Conservation (phyloP, 2,797 vertebrate genomes). For the Amniataba percoides region DNA sequence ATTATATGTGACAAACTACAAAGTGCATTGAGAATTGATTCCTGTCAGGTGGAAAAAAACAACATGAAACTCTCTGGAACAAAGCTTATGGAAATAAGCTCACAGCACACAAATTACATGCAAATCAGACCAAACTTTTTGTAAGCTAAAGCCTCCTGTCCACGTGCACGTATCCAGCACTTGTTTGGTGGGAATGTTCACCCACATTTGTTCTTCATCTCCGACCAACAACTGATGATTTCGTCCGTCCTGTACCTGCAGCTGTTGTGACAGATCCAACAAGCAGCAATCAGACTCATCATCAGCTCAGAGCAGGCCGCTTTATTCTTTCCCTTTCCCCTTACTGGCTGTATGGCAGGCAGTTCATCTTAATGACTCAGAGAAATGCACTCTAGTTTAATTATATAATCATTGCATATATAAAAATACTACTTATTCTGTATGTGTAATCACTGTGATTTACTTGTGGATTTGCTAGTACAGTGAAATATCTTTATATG, state of each 20-base stretch:
- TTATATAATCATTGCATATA: not conserved
- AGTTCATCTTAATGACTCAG: not conserved
- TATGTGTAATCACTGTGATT: not conserved
- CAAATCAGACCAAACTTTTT: not conserved
- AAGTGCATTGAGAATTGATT: no score
- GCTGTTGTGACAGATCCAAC: constrained; percentile 53
- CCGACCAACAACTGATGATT: constrained; percentile 46
- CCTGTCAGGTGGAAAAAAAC: no score
- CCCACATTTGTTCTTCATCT: constrained; percentile 39
- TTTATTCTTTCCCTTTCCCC: not conserved
- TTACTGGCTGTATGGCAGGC: not conserved
- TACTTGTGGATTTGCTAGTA: not conserved
- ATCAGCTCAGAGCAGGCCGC: not conserved
- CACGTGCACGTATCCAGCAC: not conserved
- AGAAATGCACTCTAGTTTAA: constrained; percentile 4
- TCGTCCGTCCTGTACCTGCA: constrained; percentile 1
- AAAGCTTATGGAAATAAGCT: not conserved
- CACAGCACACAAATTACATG: not conserved
- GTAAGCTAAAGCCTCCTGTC: not conserved
- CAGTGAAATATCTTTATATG: not conserved
- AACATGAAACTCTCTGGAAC: no score
- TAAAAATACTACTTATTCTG: not conserved
- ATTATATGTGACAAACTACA: no score
- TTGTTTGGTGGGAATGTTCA: not conserved
- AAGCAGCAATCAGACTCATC: constrained; percentile 51